Conservation (phyloP, 2,797 vertebrate genomes). For the Melanotaenia pygmaea region DNA sequence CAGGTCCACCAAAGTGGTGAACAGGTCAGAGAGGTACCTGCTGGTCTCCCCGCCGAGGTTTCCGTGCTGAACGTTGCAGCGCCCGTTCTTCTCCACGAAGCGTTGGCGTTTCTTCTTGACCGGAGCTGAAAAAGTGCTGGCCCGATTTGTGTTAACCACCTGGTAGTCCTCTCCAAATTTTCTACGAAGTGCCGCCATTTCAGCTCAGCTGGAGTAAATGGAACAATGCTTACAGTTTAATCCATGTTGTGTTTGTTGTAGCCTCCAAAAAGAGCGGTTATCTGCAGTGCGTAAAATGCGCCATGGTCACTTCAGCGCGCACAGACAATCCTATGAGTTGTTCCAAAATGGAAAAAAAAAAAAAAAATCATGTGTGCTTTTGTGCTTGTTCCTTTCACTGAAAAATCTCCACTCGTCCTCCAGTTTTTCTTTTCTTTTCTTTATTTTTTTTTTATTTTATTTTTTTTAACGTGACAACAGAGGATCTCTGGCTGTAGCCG, state of each 20-base stretch:
- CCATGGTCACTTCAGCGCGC: slow-evolving; percentile 71
- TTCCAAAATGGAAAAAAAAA: neutral
- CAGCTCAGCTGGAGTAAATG: slow-evolving; percentile 32
- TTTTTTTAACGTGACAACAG: slow-evolving; percentile 12
- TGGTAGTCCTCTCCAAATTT: slow-evolving; percentile 93
- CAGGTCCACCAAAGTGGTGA: slow-evolving; percentile 92
- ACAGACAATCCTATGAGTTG: slow-evolving; percentile 17
- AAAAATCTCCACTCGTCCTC: slow-evolving; percentile 6
- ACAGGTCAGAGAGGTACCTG: slow-evolving; percentile 91
- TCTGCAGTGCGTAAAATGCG: slow-evolving; percentile 79
- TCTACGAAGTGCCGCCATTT: slow-evolving; percentile 89
- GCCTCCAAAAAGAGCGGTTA: slow-evolving; percentile 53
- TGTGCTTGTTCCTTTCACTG: slow-evolving; percentile 1
- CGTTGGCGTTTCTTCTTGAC: slow-evolving; percentile 89
- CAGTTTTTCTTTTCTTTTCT: too few species aligned
- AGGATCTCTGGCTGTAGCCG: slow-evolving; percentile 10
- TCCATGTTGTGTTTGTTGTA: slow-evolving; percentile 63
- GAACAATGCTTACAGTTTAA: slow-evolving; percentile 37
- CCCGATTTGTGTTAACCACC: slow-evolving; percentile 84
- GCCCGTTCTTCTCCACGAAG: slow-evolving; percentile 94
- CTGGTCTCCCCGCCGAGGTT: slow-evolving; percentile 92
- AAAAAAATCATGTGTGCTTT: neutral
- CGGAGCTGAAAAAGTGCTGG: slow-evolving; percentile 77
- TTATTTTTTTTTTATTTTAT: too few species aligned
- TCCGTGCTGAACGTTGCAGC: slow-evolving; percentile 92